Evolutionary conservation across 2,113 vertebrate species (phyloP).

Genomic region (human (Homo sapiens)): GRCh38 chr11:72349001-72349500

Average conservation of each 20-base stretch:
- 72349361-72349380: constrained; percentile 47
- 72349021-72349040: neutral
- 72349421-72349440: neutral
- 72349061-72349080: constrained; percentile 40
- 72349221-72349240: neutral
- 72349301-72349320: neutral
- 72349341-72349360: neutral
- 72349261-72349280: neutral
- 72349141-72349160: neutral
- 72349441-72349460: neutral
- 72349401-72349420: neutral
- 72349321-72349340: constrained; percentile 18
- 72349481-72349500: neutral
- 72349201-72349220: neutral
- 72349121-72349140: constrained; percentile 7
- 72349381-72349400: neutral
- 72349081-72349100: constrained; percentile 24
- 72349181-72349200: neutral
- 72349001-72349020: constrained; percentile 13
- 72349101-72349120: constrained; percentile 37
- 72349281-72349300: neutral
- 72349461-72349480: neutral
- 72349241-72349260: neutral
- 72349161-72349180: constrained; percentile 32
- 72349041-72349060: constrained; percentile 4